A percentile compares a stretch with the other conserved stretches of the same genome.
These are phyloP conservation scores for Chrosomus eos DNA, from an alignment of 2,797 vertebrate species.

Conservation along the genomic window DNA sequence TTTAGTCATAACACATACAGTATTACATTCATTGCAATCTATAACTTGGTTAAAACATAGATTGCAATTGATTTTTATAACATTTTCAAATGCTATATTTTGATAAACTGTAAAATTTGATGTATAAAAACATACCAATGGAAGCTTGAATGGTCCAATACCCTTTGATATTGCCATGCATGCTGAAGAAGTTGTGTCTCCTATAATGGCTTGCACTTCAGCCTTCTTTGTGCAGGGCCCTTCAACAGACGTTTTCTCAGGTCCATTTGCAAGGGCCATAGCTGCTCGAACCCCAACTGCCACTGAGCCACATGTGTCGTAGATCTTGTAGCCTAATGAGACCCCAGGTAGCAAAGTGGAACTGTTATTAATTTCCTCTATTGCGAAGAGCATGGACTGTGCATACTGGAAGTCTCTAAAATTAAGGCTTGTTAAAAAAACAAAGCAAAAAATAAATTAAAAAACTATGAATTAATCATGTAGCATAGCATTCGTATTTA, in stretches of 20 bases:
- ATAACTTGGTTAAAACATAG: neutral
- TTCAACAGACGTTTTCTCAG: conserved; percentile 42
- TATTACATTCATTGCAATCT: neutral
- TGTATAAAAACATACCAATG: conserved; percentile 69
- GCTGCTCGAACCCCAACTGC: conserved; percentile 57
- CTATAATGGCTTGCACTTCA: conserved; percentile 71
- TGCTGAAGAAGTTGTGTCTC: conserved; percentile 21
- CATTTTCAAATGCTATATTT: neutral
- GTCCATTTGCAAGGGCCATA: conserved; percentile 59
- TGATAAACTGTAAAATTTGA: neutral
- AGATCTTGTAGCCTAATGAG: conserved; percentile 72
- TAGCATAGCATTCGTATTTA: neutral
- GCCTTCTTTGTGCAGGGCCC: conserved; percentile 50
- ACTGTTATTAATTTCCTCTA: conserved; percentile 78
- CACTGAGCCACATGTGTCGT: conserved; percentile 71
- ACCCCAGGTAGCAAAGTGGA: conserved; percentile 71
- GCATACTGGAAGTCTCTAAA: conserved; percentile 74
- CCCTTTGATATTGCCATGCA: conserved; percentile 30
- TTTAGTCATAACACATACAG: neutral
- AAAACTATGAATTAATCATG: neutral
- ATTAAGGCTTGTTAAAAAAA: conserved; percentile 66
- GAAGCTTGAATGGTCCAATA: conserved; percentile 70
- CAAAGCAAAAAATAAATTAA: conserved; percentile 20
- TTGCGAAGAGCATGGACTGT: conserved; percentile 75
- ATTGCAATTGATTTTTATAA: neutral